Percentiles rank a stretch among this genome's conserved stretches.
These are phyloP conservation scores for Mesoligia furuncula DNA, from an alignment of 2,888 invertebrate species.

Conservation along the genomic window DNA sequence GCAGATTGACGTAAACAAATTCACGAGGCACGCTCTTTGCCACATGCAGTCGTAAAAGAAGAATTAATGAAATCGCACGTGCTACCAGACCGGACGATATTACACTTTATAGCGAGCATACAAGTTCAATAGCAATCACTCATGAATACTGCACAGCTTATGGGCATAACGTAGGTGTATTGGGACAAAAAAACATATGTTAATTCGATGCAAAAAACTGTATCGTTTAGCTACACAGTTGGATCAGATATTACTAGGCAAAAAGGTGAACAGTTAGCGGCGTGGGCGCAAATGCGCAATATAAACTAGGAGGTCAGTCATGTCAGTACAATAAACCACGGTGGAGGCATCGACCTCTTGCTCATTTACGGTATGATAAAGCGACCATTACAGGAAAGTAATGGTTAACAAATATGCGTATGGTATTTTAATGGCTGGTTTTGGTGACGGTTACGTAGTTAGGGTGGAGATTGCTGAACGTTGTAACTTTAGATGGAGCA, in stretches of 20 bases:
- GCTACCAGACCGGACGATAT: constrained; percentile 10
- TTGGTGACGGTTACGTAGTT: constrained; percentile 34
- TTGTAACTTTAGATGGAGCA: constrained; percentile 6
- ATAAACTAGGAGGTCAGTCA: constrained; percentile 76
- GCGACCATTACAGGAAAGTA: constrained; percentile 60
- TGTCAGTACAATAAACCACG: constrained; percentile 69
- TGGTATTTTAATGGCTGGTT: constrained; percentile 54
- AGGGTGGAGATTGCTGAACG: neutral
- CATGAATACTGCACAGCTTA: constrained; percentile 32
- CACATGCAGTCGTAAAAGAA: constrained; percentile 40
- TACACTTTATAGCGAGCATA: constrained; percentile 12
- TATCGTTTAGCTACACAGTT: constrained; percentile 56
- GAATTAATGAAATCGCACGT: constrained; percentile 33
- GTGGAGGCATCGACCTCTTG: constrained; percentile 65
- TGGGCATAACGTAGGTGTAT: constrained; percentile 44
- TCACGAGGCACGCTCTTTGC: constrained; percentile 38
- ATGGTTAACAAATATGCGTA: constrained; percentile 59
- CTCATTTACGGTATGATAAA: constrained; percentile 62
- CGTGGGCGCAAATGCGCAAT: constrained; percentile 74
- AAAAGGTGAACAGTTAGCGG: constrained; percentile 76
- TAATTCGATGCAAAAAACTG: constrained; percentile 41
- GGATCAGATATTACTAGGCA: constrained; percentile 56
- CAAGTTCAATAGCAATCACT: constrained; percentile 52
- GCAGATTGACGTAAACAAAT: constrained; percentile 48
- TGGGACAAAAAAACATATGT: constrained; percentile 40